Conservation (phyloP, 2,113 vertebrate genomes). For the Chauna torquata region DNA sequence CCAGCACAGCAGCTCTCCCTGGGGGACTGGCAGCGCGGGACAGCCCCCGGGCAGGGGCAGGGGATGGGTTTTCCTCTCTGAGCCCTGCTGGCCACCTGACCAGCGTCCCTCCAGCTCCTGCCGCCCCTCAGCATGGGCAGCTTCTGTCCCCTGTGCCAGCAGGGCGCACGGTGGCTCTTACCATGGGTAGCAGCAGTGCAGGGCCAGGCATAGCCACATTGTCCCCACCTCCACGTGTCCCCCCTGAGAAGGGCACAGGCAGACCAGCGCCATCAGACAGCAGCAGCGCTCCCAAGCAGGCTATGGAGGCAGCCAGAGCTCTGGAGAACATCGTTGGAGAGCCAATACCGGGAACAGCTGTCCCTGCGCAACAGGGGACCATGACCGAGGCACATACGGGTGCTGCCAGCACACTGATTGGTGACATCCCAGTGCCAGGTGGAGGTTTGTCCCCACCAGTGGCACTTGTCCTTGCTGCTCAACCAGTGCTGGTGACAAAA, state of each 20-base stretch:
- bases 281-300: neutral
- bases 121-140: fast-evolving
- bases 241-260: neutral
- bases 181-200: fast-evolving
- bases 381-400: fast-evolving
- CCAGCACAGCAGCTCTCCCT: fast-evolving
- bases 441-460: fast-evolving
- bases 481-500: neutral
- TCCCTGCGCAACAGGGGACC: neutral
- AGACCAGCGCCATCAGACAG: neutral
- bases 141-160: fast-evolving
- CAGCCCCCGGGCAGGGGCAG: neutral
- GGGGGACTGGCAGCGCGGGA: fast-evolving
- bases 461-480: fast-evolving
- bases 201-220: neutral
- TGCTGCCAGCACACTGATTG: neutral
- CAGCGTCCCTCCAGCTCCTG: fast-evolving
- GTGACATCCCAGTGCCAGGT: neutral
- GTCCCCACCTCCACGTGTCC: neutral
- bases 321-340: neutral
- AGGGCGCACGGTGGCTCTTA: fast-evolving
- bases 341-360: neutral
- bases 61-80: neutral
- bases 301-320: neutral
- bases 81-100: fast-evolving